Evolutionary conservation across 2,888 invertebrate species (phyloP), one percentile per base, ranked within the genome.

Genomic region (Tortricodes alternella): DNA sequence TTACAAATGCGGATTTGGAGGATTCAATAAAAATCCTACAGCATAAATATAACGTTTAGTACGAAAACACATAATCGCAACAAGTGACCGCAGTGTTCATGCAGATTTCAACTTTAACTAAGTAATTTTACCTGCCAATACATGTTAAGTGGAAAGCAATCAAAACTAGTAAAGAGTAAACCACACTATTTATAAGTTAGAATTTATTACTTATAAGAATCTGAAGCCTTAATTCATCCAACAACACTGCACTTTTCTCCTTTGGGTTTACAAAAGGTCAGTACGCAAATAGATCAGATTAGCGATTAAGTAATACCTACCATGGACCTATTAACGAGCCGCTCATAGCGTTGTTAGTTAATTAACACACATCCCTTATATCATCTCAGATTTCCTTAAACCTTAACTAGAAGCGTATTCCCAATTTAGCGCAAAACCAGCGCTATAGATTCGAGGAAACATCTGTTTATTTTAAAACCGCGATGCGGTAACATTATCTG

Each of bases 391-490:
- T 83, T 83, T 83, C 80, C 65, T 61, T 64, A 73, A 74, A 73
- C 63, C 64, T 68, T 62, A 65, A 64, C 71, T 70, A 70, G 67
- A 73, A 76, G n/a, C 67, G 64, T 71, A 67, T 67, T 83, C 86
- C 83, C 72, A 82, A 87, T 81, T 87, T 88, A 86, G 89, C 82
- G 78, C 76, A 74, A 77, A 75, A 79, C 78, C 73, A 79, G 73
- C 74, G 76, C 74, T 76, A 78, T 77, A 73, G 76, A 76, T 87
- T 87, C 88, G 74, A 64, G 78, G 84, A 87, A 76, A 87, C 84
- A 85, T 84, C 83, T 89, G 86, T 87, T 86, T 86, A 86, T 85
- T 85, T 85, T 83, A 84, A 85, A 83, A 83, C 76, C 67, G 73
- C 76, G 77, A 79, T 76, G 74, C 76, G 68, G 81, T 82, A 83